Conservation (phyloP, 2,113 vertebrate species). For the Prietella phreatophila region DNA sequence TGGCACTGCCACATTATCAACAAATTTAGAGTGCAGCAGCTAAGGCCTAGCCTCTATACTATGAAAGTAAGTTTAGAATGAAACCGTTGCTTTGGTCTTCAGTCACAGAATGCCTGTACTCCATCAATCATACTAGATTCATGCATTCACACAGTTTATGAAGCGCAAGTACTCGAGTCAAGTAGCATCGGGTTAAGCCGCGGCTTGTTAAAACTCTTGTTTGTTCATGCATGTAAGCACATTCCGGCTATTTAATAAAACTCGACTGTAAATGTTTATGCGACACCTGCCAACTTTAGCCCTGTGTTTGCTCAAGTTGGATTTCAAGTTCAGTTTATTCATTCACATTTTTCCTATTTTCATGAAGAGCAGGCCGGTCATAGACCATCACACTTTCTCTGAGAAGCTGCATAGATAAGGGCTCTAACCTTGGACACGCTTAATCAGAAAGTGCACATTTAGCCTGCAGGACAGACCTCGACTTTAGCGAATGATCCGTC, state of each 20-base stretch:
- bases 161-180: neutral
- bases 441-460: constrained; percentile 10
- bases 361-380: neutral
- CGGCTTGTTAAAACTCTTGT: constrained; percentile 42
- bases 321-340: neutral
- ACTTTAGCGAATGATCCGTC: neutral
- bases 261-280: neutral
- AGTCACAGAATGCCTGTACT: neutral
- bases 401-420: neutral
- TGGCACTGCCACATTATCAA: constrained; percentile 1
- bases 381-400: neutral
- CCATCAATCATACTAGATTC: neutral
- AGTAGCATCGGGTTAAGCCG: constrained; percentile 23
- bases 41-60: neutral
- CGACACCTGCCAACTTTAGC: neutral
- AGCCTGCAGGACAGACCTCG: constrained; percentile 18
- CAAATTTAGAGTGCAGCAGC: constrained; percentile 10
- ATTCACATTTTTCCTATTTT: neutral
- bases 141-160: neutral
- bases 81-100: constrained; percentile 20
- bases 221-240: constrained; percentile 26
- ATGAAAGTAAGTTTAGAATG: neutral
- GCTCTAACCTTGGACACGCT: neutral
- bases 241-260: constrained; percentile 1
- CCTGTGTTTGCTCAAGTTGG: neutral